Percentiles rank a stretch among this genome's conserved stretches.
Evolutionary conservation across 2,797 vertebrate species (phyloP).

Genomic region (Pseudomugil tenellus): DNA sequence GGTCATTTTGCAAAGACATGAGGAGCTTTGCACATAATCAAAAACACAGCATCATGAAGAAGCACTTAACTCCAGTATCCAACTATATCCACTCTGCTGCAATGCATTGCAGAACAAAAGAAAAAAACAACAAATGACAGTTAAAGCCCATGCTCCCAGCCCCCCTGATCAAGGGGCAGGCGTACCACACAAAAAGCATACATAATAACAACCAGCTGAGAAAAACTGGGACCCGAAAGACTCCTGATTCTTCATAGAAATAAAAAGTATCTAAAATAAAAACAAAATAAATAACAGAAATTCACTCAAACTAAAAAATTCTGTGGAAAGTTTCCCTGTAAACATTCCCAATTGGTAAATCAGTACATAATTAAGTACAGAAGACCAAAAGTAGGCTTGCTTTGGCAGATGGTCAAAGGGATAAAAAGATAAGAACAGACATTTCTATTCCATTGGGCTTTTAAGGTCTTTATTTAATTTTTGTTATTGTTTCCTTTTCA

Average conservation of each 20-base stretch:
- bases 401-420: neutral
- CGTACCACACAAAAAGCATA: conserved; percentile 56
- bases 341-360: conserved; percentile 3
- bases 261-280: conserved; percentile 25
- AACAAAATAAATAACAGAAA: conserved; percentile 6
- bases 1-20: conserved; percentile 57
- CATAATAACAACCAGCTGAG: conserved; percentile 80
- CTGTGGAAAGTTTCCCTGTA: conserved; percentile 23
- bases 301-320: neutral
- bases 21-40: conserved; percentile 69
- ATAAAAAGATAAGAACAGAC: no score
- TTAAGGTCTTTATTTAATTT: no score
- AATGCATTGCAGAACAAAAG: conserved; percentile 20
- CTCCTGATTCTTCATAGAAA: conserved; percentile 47
- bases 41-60: conserved; percentile 67
- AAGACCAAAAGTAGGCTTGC: conserved; percentile 26
- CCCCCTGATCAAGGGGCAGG: conserved; percentile 32
- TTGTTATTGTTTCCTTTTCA: no score
- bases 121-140: conserved; percentile 58
- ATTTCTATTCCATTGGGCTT: no score
- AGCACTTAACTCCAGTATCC: conserved; percentile 58
- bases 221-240: conserved; percentile 56
- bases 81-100: conserved; percentile 44
- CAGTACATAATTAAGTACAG: conserved; percentile 19
- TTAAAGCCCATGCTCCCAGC: conserved; percentile 43